Conservation (phyloP, 2,797 vertebrate genomes). For the Cercopithecus diana region DNA sequence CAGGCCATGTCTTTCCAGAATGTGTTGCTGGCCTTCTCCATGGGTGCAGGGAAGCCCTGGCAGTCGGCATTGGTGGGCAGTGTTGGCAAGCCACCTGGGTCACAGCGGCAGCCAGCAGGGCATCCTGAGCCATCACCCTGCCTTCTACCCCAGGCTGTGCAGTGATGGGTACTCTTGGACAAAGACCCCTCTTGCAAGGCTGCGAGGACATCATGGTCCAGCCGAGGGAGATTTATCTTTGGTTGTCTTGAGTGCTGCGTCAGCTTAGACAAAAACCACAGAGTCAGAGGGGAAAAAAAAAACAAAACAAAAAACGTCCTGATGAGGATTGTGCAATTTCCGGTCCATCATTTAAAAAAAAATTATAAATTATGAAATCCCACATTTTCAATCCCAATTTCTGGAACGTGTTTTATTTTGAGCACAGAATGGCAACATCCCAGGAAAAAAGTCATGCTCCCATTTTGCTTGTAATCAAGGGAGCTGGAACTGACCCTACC, state of each 20-base stretch:
- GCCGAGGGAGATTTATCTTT: constrained; percentile 20
- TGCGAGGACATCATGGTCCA: neutral
- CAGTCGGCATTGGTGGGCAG: neutral
- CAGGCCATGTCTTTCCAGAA: neutral
- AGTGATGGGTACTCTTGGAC: neutral
- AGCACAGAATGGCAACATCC: neutral
- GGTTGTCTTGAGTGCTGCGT: constrained; percentile 22
- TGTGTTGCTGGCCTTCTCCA: rapidly evolving
- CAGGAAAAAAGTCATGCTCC: neutral
- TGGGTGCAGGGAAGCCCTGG: neutral
- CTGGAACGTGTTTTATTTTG: neutral
- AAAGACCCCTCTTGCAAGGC: neutral
- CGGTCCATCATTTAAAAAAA: neutral
- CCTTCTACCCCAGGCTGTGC: neutral
- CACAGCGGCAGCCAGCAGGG: neutral
- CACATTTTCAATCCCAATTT: neutral
- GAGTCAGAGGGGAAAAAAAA: neutral
- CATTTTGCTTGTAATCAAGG: neutral
- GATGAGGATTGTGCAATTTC: constrained; percentile 55
- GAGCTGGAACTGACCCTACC: neutral
- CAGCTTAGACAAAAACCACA: constrained; percentile 67
- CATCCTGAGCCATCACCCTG: neutral
- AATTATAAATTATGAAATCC: constrained; percentile 55
- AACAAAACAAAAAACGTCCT: neutral
- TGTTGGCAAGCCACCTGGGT: neutral